Evolutionary conservation across 2,797 vertebrate genomes (phyloP).

Genomic region (Anolis apletophallus): DNA sequence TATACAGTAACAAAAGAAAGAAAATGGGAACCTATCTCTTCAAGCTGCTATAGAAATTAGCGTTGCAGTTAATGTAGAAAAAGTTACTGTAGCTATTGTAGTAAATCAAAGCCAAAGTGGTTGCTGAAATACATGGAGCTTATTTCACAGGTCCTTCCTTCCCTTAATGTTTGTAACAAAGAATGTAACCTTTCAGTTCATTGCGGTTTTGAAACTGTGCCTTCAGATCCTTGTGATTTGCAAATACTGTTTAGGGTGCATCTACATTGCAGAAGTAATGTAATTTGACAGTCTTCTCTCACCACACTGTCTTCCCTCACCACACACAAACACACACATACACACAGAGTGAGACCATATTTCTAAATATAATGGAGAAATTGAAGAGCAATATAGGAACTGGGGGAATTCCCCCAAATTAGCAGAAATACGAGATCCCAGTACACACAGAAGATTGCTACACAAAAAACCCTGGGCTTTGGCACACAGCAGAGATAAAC

Average conservation of each 20-base stretch:
- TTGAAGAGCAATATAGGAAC: no score
- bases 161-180: background rate
- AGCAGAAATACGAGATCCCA: no score
- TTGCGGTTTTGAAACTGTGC: background rate
- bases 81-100: background rate
- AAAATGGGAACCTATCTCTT: conserved; percentile 18
- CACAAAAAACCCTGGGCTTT: background rate
- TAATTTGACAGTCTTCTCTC: no score
- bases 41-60: background rate
- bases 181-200: conserved; percentile 21
- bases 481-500: background rate
- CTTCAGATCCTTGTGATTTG: background rate
- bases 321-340: no score
- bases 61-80: background rate
- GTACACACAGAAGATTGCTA: background rate
- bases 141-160: background rate
- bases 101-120: background rate
- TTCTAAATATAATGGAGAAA: no score
- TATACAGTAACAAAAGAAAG: background rate
- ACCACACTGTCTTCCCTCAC: no score
- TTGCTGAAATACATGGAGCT: background rate
- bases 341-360: no score
- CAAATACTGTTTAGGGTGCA: no score
- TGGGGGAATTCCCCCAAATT: no score
- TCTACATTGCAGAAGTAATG: no score